Base-by-base conservation (phyloP, 1,140 invertebrate species). In the Battus philenor region DNA sequence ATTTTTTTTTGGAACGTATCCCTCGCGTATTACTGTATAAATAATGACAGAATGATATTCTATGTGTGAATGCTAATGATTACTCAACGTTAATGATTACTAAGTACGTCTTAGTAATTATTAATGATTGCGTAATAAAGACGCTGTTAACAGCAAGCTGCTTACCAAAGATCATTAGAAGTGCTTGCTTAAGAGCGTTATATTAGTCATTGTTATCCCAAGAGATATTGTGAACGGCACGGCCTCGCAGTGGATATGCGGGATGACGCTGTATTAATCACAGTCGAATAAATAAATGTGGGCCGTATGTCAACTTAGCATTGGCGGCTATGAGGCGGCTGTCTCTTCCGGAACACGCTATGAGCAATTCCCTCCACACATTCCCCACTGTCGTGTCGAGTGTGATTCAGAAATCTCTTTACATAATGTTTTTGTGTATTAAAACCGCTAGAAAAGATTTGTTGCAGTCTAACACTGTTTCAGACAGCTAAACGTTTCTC, bases 221-320 rank as follows among this genome's bases (percentile, higher is more conserved):
- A 13, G 20, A 15, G 27, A 55, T 66, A 67, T 73, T 66, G 59
- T 70, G 54, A 68, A 61, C 49, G 38, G 47, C 39, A 52, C 45
- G 52, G 45, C 43, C 48, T 51, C 51, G 34, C 36, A 50, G 50
- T 72, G 61, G 60, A 66, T 65, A 65, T 65, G 62, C 56, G 57
- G 62, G 66, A 74, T 71, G 69, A 64, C 59, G 52, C 50, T 43
- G 65, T 65, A 78, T 78, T 75, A 75, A 73, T 78, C 70, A 64
- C 56, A 47, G 69, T 75, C 71, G 59, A 50, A 56, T 62, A 69
- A 73, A 78, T 72, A 75, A 75, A 78, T 73, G 74, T 57, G 54
- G 49, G 57, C 51, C 56, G 66, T 75, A 66, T 63, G 59, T 73
- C 61, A 66, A 30, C 30, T 43, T 17, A 44, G 48, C 30, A 39